These are phyloP conservation scores for Zoanthus gigantus DNA, from an alignment of 92 coral and sea anemone genomes.

Conservation along the genomic window DNA sequence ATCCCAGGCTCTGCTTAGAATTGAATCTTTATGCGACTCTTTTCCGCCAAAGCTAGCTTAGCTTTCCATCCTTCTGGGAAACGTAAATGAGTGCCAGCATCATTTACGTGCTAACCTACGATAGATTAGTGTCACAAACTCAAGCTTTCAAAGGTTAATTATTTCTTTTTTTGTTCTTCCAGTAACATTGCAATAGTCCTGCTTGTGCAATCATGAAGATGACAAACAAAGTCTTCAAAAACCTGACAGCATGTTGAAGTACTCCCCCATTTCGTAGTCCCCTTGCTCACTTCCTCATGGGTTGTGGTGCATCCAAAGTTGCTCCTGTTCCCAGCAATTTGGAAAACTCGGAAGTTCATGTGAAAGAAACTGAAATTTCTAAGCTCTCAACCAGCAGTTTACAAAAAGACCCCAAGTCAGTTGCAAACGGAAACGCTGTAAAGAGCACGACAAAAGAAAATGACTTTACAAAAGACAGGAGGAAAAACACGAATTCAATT, in stretches of 20 bases:
- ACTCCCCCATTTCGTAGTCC: neutral
- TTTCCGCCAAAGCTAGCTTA: too few relatives aligned
- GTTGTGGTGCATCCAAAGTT: conserved; percentile 35
- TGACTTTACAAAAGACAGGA: neutral
- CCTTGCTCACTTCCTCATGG: neutral
- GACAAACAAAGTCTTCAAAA: neutral
- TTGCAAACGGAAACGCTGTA: neutral
- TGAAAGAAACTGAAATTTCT: neutral
- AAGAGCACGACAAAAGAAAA: neutral
- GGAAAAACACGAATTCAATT: neutral
- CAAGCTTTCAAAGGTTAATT: too few relatives aligned
- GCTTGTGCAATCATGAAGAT: neutral
- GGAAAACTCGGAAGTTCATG: neutral
- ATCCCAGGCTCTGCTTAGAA: too few relatives aligned
- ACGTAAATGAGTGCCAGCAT: too few relatives aligned
- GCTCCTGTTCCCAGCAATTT: neutral
- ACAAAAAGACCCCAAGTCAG: neutral
- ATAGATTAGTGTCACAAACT: too few relatives aligned
- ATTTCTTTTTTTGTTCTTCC: too few relatives aligned
- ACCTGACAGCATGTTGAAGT: neutral
- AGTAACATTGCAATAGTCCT: neutral
- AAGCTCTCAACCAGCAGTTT: neutral
- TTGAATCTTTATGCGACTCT: too few relatives aligned
- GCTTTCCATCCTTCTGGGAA: too few relatives aligned
- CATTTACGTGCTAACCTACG: too few relatives aligned